phyloP scores from a whole-genome alignment of 2,797 vertebrate species.

The Sebastes kiyomatsui region DNA sequence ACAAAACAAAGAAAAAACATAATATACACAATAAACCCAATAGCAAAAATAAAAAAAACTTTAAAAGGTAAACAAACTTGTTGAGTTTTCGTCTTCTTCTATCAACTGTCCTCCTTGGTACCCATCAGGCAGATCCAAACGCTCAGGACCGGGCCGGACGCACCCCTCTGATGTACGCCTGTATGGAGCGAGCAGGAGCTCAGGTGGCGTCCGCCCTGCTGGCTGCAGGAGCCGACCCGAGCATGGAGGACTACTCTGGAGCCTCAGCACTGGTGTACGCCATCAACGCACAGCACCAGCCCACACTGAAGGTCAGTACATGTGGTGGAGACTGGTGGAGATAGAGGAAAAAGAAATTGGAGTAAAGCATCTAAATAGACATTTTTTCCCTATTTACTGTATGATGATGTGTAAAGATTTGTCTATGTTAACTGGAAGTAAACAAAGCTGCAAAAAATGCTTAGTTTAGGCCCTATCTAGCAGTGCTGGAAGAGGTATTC shows the following conservation, averaged over 20 bases:
- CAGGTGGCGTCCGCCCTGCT: constrained; percentile 70
- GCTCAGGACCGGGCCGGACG: constrained; percentile 75
- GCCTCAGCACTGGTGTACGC: constrained; percentile 81
- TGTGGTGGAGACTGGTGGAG: background rate
- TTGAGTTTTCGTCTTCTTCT: background rate
- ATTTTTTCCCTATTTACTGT: too few species aligned
- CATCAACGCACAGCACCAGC: constrained; percentile 73
- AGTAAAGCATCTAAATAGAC: background rate
- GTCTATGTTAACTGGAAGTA: background rate
- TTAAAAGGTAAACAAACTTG: background rate
- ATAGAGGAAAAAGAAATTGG: background rate
- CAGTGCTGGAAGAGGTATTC: background rate
- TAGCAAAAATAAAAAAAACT: too few species aligned
- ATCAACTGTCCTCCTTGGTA: background rate
- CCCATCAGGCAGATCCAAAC: constrained; percentile 74
- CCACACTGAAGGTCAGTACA: constrained; percentile 70
- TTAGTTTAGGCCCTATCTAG: background rate
- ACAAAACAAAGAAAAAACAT: too few species aligned
- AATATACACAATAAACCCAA: too few species aligned
- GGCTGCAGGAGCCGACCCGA: constrained; percentile 77
- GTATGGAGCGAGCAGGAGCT: constrained; percentile 73
- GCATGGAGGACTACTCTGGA: constrained; percentile 75
- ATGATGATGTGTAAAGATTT: background rate
- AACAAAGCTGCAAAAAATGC: background rate
- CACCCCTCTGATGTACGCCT: constrained; percentile 82